phyloP scores from a whole-genome alignment of 1,140 invertebrate genomes.

The Bombus sibiricus region DNA sequence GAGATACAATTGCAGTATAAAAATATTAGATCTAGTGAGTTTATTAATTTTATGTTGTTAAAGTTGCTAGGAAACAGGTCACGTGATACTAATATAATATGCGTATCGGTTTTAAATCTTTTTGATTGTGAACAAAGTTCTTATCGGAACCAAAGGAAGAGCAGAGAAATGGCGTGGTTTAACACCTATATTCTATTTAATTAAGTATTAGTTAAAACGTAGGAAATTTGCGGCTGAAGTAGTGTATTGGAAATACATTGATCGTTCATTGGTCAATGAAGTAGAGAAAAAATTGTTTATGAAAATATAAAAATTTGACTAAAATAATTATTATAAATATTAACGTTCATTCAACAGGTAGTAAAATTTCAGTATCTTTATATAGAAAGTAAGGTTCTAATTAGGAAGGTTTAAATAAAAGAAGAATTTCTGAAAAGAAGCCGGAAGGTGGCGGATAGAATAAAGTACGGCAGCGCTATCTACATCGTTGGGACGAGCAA shows the following conservation, averaged over 20 bases:
- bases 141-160: neutral
- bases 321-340: neutral
- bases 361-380: neutral
- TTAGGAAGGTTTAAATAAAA: constrained; percentile 6
- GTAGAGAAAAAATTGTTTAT: neutral
- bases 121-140: neutral
- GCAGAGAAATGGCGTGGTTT: neutral
- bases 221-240: neutral
- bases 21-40: neutral
- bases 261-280: constrained; percentile 35
- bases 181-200: neutral
- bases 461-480: constrained; percentile 59
- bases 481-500: constrained; percentile 70
- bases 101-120: neutral
- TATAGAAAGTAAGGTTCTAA: neutral
- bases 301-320: neutral
- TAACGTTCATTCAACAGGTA: neutral
- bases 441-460: constrained; percentile 48
- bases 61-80: constrained; percentile 28
- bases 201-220: neutral
- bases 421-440: constrained; percentile 13
- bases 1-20: neutral
- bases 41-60: constrained; percentile 7
- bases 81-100: constrained; percentile 3
- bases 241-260: neutral